Evolutionary conservation across 92 coral and sea anemone genomes (phyloP), one percentile per base, ranked within the genome.

Genomic region (Siderastrea siderea): DNA sequence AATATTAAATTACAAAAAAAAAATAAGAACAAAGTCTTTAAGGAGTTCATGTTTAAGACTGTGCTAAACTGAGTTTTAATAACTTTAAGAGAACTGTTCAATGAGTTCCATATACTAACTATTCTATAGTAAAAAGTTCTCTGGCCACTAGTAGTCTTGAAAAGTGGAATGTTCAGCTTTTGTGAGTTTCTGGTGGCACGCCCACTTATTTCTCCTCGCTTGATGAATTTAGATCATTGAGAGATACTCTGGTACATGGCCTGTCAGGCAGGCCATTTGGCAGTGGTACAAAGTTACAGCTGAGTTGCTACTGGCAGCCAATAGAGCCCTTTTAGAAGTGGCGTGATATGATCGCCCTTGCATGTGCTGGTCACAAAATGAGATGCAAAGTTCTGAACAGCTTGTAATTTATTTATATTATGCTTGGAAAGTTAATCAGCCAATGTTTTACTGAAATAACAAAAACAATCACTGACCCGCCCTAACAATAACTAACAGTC

Each of bases 401-500:
- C 57, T 86, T 69, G 85, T 55, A 77, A 81, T 67, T 52, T 68
- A 61, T 6, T 16, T 49, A 77, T 19, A 13, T 86, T 69, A 47
- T 71, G 4, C 15, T 61, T 63, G 8, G 85, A 86, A 26, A 26
- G 38, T 26, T 26, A 26, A 26, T 26, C 38, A 26, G 38, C 38
- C 38, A 26, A 0, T 26, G 38, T 26, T 26, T 26, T 26, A 26
- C 38, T 26, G 38, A 26, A 26, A 26, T 26, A 26, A 26, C 38
- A 26, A 26, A 26, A 26, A 26, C 38, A 26, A 14, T 48, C 3
- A 75, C 93, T 63, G 43, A 93, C 98, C 98, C 64, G 99, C 95
- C 65, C 99, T 92, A 14, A 96, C 68, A 43, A 96, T 89, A 61
- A 96, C 96, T 77, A 96, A 74, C 45, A 96, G 91, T 9, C 96